Conservation (phyloP, 2,888 invertebrate genomes). For the Drosophila pseudotalamancana region DNA sequence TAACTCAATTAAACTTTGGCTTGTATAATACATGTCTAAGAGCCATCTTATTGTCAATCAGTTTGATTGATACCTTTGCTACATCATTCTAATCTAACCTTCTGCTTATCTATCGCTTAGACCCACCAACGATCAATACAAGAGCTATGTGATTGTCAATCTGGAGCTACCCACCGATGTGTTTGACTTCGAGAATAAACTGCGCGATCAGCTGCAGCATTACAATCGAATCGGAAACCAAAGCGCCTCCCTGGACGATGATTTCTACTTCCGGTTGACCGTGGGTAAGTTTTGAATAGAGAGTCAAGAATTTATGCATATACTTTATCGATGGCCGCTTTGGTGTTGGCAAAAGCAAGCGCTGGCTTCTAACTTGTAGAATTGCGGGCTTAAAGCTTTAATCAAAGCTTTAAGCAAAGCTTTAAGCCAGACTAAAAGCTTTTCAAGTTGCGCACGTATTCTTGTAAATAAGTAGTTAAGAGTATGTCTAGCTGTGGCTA, state of each 20-base stretch:
- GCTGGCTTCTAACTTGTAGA: constrained; percentile 6
- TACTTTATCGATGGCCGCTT: too few species aligned
- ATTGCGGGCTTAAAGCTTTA: background rate
- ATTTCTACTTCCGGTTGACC: constrained; percentile 66
- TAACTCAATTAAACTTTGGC: too few species aligned
- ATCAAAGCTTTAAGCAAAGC: background rate
- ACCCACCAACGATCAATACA: constrained; percentile 70
- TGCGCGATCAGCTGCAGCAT: constrained; percentile 50
- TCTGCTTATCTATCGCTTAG: constrained; percentile 50
- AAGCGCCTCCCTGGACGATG: constrained; percentile 67
- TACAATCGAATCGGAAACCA: constrained; percentile 61
- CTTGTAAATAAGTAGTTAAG: constrained; percentile 7
- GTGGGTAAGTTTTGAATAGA: constrained; percentile 80
- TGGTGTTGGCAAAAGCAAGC: constrained; percentile 31
- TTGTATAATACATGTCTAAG: too few species aligned
- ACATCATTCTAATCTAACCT: background rate
- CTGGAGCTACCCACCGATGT: constrained; percentile 70
- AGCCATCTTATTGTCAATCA: background rate
- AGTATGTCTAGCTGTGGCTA: background rate
- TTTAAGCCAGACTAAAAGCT: constrained; percentile 1
- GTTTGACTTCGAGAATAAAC: constrained; percentile 54
- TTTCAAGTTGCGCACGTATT: background rate
- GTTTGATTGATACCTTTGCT: background rate
- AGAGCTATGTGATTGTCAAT: constrained; percentile 69
- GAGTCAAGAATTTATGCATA: too few species aligned